Percentiles rank a stretch among this genome's conserved stretches.
Evolutionary conservation across 2,113 vertebrate genomes (phyloP).

Genomic region (Aegithalos caudatus): DNA sequence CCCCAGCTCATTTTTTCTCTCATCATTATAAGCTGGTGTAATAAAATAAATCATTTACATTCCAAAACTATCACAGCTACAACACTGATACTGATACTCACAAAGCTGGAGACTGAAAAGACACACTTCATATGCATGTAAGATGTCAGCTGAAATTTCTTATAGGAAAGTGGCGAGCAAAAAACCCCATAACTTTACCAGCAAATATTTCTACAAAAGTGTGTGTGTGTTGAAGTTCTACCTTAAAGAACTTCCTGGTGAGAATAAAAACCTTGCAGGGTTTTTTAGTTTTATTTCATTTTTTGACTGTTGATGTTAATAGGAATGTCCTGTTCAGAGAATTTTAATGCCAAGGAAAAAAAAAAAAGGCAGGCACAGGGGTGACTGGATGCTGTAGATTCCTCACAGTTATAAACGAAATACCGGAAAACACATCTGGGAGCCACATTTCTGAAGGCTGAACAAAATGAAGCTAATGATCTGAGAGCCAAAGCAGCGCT

Average conservation of each 20-base stretch:
- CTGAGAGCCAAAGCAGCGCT: background rate
- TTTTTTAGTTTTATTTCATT: background rate
- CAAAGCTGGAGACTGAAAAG: background rate
- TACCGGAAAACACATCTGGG: slow-evolving; percentile 62
- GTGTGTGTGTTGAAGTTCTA: background rate
- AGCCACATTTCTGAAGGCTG: slow-evolving; percentile 55
- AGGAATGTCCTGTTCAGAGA: slow-evolving; percentile 50
- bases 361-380: background rate
- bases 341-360: slow-evolving; percentile 11
- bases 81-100: background rate
- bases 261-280: slow-evolving; percentile 25
- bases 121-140: background rate
- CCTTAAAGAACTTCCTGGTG: background rate
- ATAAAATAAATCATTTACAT: slow-evolving; percentile 12
- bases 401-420: slow-evolving; percentile 53
- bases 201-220: background rate
- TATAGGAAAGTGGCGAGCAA: accelerated
- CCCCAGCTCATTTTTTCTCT: background rate
- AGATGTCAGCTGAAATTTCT: background rate
- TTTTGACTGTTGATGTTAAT: slow-evolving; percentile 32
- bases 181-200: background rate
- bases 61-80: background rate
- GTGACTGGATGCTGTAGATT: slow-evolving; percentile 51
- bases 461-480: slow-evolving; percentile 26
- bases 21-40: background rate